A percentile compares a stretch with the other conserved stretches of the same genome.
Conservation (phyloP, 2,113 vertebrate species). For the Nothocercus julius region DNA sequence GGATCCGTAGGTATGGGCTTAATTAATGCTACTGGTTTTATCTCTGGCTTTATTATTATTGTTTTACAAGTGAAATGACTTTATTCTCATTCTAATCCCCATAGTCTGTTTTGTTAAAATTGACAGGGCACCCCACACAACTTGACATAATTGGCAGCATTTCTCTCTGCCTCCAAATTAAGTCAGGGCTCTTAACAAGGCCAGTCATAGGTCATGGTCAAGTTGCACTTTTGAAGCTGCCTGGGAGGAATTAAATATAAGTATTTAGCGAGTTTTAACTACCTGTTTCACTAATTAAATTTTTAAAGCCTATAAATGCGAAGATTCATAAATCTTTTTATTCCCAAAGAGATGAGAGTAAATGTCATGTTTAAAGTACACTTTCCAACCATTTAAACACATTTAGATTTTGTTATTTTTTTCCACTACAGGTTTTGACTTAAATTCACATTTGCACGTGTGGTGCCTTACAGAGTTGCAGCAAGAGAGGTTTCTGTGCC, state of each 20-base stretch:
- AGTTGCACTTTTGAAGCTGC: neutral
- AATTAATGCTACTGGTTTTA: neutral
- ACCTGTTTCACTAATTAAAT: neutral
- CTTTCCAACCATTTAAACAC: neutral
- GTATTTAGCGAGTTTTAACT: neutral
- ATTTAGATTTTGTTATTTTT: neutral
- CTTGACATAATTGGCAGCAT: neutral
- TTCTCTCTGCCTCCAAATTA: conserved; percentile 25
- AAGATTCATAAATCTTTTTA: conserved; percentile 11
- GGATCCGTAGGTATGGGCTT: neutral
- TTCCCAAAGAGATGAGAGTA: conserved; percentile 6
- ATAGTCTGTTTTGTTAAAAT: conserved; percentile 23
- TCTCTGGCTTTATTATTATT: neutral
- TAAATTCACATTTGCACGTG: neutral
- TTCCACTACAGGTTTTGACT: neutral
- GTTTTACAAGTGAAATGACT: neutral
- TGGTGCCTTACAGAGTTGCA: conserved; percentile 54
- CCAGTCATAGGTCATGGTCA: neutral
- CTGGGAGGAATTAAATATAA: neutral
- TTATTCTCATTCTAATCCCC: neutral
- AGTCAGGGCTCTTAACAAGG: neutral
- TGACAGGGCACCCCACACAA: neutral
- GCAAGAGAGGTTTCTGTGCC: conserved; percentile 61
- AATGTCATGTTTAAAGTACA: conserved; percentile 10
- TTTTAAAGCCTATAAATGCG: conserved; percentile 33